These are phyloP conservation scores for Oryzias woworae DNA, from an alignment of 2,113 vertebrate genomes.

Conservation along the genomic window DNA sequence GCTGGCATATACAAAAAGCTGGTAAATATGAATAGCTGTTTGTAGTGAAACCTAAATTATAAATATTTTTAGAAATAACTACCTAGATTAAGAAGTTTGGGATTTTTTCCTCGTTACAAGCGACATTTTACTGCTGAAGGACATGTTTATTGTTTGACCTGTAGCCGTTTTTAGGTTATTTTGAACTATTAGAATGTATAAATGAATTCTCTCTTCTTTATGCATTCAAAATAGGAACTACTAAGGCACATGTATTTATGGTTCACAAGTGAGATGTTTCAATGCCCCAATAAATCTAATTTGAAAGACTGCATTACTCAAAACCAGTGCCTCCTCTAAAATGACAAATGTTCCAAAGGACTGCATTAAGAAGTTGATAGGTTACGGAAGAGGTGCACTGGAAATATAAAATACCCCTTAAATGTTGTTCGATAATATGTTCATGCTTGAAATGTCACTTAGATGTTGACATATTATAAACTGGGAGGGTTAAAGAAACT, in stretches of 20 bases:
- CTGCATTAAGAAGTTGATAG: background rate
- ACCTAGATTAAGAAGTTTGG: too few relatives aligned
- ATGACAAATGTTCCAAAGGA: background rate
- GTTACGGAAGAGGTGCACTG: slow-evolving; percentile 6
- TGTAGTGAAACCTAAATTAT: too few relatives aligned
- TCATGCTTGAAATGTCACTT: slow-evolving; percentile 22
- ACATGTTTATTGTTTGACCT: too few relatives aligned
- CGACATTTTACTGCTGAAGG: too few relatives aligned
- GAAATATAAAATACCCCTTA: slow-evolving; percentile 16
- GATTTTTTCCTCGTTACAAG: too few relatives aligned
- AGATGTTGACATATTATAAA: slow-evolving; percentile 31
- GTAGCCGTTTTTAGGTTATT: too few relatives aligned
- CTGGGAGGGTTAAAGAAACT: slow-evolving; percentile 16
- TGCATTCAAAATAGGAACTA: background rate
- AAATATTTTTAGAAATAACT: too few relatives aligned
- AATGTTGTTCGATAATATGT: slow-evolving; percentile 19
- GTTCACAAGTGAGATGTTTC: background rate
- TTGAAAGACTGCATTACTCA: background rate
- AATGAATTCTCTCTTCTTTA: too few relatives aligned
- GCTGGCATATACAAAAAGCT: too few relatives aligned
- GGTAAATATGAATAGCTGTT: too few relatives aligned
- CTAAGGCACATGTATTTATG: background rate
- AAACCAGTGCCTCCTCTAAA: background rate
- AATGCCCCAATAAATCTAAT: background rate
- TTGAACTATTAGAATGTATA: too few relatives aligned